Evolutionary conservation across 92 coral and sea anemone species (phyloP).

Genomic region (Porites divaricata): DNA sequence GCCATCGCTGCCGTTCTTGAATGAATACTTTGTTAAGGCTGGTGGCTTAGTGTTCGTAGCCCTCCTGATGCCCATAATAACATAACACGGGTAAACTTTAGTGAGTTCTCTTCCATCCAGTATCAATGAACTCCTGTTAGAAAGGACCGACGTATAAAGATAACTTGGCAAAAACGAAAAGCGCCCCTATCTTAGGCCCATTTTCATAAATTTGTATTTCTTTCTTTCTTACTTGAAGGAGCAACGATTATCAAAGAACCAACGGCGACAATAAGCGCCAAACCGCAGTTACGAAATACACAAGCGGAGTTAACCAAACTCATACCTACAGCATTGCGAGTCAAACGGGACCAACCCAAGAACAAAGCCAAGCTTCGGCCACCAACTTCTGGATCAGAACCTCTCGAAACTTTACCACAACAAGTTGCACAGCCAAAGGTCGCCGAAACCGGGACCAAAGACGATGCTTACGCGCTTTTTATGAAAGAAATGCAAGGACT

Average conservation of each 20-base stretch:
- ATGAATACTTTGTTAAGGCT: background rate
- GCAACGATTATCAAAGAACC: slow-evolving; percentile 80
- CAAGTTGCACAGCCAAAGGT: slow-evolving; percentile 70
- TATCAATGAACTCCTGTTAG: too few relatives aligned
- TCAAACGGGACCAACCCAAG: slow-evolving; percentile 91
- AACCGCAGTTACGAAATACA: slow-evolving; percentile 96
- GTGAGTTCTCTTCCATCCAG: too few relatives aligned
- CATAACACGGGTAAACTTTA: too few relatives aligned
- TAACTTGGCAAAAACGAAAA: too few relatives aligned
- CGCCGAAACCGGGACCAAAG: slow-evolving; percentile 88
- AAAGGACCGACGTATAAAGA: too few relatives aligned
- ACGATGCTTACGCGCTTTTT: slow-evolving; percentile 98
- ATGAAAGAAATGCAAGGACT: slow-evolving; percentile 98
- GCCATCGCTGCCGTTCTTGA: too few relatives aligned
- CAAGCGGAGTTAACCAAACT: slow-evolving; percentile 96
- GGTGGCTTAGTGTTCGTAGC: background rate
- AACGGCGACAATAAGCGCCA: slow-evolving; percentile 88
- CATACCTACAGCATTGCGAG: slow-evolving; percentile 92
- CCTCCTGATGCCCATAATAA: too few relatives aligned
- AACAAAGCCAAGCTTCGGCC: slow-evolving; percentile 59
- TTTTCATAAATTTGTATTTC: too few relatives aligned
- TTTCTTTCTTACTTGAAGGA: slow-evolving; percentile 39
- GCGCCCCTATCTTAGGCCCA: too few relatives aligned
- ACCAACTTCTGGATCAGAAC: slow-evolving; percentile 63
- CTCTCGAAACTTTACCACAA: slow-evolving; percentile 69